Evolutionary conservation across 2,888 invertebrate genomes (phyloP).

Genomic region (Microctonus brassicae): DNA sequence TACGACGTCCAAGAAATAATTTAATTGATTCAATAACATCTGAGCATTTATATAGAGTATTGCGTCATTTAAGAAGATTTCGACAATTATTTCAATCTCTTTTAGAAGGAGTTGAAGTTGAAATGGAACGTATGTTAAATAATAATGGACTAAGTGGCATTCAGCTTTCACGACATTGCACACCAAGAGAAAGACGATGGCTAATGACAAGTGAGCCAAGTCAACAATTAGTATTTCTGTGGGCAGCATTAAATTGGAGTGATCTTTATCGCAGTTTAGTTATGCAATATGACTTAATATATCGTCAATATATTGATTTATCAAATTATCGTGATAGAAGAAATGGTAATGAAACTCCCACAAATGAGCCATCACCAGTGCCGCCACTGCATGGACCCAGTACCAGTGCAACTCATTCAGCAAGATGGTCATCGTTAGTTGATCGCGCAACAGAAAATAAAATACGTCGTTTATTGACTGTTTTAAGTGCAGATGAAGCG

Average conservation of each 20-base stretch:
- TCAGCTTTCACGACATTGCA: not conserved
- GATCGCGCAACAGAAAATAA: not conserved
- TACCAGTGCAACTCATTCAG: not conserved
- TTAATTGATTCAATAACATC: not conserved
- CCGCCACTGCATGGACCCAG: not conserved
- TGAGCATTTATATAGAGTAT: not conserved
- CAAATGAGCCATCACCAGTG: not conserved
- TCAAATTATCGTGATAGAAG: conserved; percentile 58
- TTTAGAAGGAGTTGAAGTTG: not conserved
- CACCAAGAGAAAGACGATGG: not conserved
- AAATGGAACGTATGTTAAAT: not conserved
- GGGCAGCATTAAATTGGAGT: conserved; percentile 70
- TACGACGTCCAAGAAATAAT: no score
- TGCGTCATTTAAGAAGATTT: not conserved
- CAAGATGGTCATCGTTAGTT: no score
- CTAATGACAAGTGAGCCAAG: not conserved
- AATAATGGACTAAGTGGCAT: not conserved
- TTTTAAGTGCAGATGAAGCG: not conserved
- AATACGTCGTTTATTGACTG: not conserved
- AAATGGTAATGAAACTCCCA: not conserved
- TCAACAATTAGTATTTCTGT: not conserved
- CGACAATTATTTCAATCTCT: not conserved
- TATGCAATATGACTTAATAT: conserved; percentile 71
- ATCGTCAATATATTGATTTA: conserved; percentile 71
- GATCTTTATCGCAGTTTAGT: conserved; percentile 71